Conservation (phyloP, 2,797 vertebrate genomes). For the Galaxias olidus region DNA sequence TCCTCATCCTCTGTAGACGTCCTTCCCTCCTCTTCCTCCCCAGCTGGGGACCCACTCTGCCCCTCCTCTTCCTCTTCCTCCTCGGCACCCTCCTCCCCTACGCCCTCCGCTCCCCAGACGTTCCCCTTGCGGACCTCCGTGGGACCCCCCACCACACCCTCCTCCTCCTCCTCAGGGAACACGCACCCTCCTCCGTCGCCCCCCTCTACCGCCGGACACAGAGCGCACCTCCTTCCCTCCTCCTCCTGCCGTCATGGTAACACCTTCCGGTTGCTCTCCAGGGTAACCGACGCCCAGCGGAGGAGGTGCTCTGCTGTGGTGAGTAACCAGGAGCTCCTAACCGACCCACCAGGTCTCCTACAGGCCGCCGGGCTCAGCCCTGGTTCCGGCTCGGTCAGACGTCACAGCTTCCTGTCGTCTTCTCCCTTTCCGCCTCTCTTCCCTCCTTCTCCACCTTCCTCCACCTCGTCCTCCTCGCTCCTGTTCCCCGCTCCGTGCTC, state of each 20-base stretch:
- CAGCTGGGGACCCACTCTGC: not conserved
- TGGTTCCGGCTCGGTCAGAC: too few species aligned
- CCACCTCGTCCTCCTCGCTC: constrained; percentile 32
- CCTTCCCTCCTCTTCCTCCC: not conserved
- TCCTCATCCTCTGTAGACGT: not conserved
- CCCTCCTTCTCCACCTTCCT: not conserved
- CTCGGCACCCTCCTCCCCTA: constrained; percentile 1
- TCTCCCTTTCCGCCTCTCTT: not conserved
- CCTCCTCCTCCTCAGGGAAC: not conserved
- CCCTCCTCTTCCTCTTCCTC: constrained; percentile 3
- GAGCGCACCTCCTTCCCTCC: too few species aligned
- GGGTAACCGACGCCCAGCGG: too few species aligned
- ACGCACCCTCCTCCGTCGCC: too few species aligned
- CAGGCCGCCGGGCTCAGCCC: too few species aligned
- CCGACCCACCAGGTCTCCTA: too few species aligned
- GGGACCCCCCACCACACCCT: not conserved
- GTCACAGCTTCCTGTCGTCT: not conserved
- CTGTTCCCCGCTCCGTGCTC: constrained; percentile 34
- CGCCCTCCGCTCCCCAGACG: not conserved
- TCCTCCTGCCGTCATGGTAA: too few species aligned
- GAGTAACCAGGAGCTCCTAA: too few species aligned
- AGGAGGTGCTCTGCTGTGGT: too few species aligned
- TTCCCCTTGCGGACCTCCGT: not conserved
- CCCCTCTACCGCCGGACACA: too few species aligned
- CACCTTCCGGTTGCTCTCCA: too few species aligned